Base-by-base conservation (phyloP, 2,113 vertebrate species). In the Oreochromis niloticus region DNA sequence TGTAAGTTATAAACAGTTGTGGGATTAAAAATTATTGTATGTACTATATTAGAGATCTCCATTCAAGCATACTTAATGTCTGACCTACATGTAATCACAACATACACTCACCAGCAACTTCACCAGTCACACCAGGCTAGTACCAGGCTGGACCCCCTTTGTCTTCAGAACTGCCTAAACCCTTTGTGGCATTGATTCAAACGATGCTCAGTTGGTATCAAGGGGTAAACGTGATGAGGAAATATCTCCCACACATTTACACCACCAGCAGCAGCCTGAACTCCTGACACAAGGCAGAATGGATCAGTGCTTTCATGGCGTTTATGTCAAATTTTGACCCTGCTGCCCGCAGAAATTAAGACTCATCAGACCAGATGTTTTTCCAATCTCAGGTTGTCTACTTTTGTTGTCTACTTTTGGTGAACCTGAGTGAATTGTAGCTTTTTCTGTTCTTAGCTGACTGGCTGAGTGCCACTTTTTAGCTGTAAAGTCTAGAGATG, bases 51-150 rank as follows among this genome's bases (percentile, higher is more conserved):
- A 46, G 68, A 27, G 68, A 73, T 46, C 41, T 7, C 68, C 1
- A 73, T 46, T 73, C 13, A 2, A 73, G 22, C 8, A 73, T 46
- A 73, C 13, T 27, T 27, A 73, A 71, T 39, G n/a, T 71, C 66
- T 43, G 66, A 43, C 66, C 66, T 71, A 71, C 19, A 39, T 39
- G 19, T 39, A 66, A 71, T 71, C n/a, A 71, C 66, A 71, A 24
- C 66, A 43, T 43, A 2, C 22, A 6, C 5, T 13, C 7, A 43
- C 22, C 39, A 71, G 66, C 66, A 9, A 46, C n/a, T 71, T 71
- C 10, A 71, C 0, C 66, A 71, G 66, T 71, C 39, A 71, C 39
- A 71, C n/a, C 39, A 16, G 39, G n/a, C 7, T 43, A 71, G 66
- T 27, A 43, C 66, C 13, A 43, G 12, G 0, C 22, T 71, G n/a